Evolutionary conservation across 1,140 invertebrate genomes (phyloP), one percentile per base, ranked within the genome.

Genomic region (Drosophila subpulchrella): DNA sequence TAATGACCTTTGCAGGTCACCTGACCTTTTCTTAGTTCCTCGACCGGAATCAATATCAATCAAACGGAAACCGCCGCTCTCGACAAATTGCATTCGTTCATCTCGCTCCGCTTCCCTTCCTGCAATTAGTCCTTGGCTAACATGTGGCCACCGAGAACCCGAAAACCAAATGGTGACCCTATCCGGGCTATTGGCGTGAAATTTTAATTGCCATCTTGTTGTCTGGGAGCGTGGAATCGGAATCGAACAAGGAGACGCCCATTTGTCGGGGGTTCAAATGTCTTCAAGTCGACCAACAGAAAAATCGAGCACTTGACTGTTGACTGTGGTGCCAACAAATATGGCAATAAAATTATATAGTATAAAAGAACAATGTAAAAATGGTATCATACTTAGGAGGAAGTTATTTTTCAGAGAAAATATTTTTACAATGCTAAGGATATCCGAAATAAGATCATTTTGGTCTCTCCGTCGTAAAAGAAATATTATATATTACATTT

Each of bases 21-120:
- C 65, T 71, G 68, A 73, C 68, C 61, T 68, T 68, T 68, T 67
- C 42, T 20, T 12, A 12, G 24, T 20, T 46, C 38, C 20, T 17
- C 30, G 46, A 38, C 79, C 81, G 58, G 82, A 85, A 86, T 88
- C 82, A 88, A 88, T 85, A 86, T 88, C 83, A 86, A 86, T 86
- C 84, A 86, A 86, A 88, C 79, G 82, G 59, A 68, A 68, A 68
- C 75, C 65, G 83, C 79, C 82, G 83, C 82, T 88, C 82, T 76
- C 82, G 83, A 86, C 83, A 86, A 86, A 86, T 86, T 86, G 83
- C 78, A 81, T 80, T 77, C 51, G 38, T 47, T 30, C 50, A 51
- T n/a, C 39, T 42, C 42, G 48, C 46, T 46, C 46, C 44, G 59
- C 47, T 44, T 36, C 20, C 38, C 27, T 75, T 67, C 61, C 59